Conservation (phyloP, 2,113 vertebrate species). For the Tamias sibiricus region DNA sequence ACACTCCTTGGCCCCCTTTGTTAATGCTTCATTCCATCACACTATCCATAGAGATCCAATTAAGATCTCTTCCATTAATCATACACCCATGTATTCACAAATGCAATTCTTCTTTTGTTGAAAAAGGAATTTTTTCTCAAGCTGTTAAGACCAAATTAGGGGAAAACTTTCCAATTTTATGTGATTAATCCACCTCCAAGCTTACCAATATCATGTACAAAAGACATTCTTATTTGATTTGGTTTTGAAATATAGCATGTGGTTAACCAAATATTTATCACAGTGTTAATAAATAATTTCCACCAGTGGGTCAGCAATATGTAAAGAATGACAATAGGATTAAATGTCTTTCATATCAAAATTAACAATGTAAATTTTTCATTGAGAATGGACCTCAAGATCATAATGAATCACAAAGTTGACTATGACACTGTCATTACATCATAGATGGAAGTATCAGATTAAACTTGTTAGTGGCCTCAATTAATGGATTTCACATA, state of each 20-base stretch:
- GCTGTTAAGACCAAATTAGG: conserved; percentile 49
- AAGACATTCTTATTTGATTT: conserved; percentile 25
- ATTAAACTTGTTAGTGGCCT: conserved; percentile 24
- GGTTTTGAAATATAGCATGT: background rate
- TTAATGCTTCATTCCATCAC: conserved; percentile 26
- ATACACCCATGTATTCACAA: conserved; percentile 42
- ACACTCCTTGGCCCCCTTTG: background rate
- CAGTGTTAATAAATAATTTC: background rate
- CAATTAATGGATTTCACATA: background rate
- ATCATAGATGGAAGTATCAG: background rate
- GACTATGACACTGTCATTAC: background rate
- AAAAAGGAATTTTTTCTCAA: conserved; percentile 63
- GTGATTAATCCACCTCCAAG: conserved; percentile 3
- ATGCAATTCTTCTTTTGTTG: conserved; percentile 48
- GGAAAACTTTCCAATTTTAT: conserved; percentile 14
- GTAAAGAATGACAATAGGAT: conserved; percentile 22
- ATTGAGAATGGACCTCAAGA: background rate
- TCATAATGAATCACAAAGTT: conserved; percentile 19
- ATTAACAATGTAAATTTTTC: background rate
- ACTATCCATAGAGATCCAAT: conserved; percentile 44
- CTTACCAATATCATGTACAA: conserved; percentile 35
- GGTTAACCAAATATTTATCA: conserved; percentile 13
- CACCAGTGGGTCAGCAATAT: background rate
- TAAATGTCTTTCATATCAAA: conserved; percentile 17
- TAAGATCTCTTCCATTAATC: conserved; percentile 64